Evolutionary conservation across 2,888 invertebrate species (phyloP), one percentile per base, ranked within the genome.

Genomic region (Andrena marginata): DNA sequence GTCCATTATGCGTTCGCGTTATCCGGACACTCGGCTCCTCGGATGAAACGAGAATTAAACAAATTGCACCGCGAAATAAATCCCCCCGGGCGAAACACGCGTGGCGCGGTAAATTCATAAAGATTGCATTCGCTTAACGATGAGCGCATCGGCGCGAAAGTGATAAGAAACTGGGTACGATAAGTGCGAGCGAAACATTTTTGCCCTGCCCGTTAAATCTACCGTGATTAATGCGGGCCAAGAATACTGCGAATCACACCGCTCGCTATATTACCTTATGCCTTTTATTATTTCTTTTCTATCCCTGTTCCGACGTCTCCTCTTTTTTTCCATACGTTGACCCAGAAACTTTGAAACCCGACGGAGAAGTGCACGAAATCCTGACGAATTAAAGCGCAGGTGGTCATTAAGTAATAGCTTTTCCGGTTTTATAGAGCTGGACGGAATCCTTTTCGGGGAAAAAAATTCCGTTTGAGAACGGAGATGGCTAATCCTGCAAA

Each of bases 381-480:
- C 68, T 73, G 80, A 80, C 80, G 68, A 80, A 80, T 80, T 80
- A 80, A 80, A 80, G 60, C 67, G 29, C 35, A 63, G 67, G 29
- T 29, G 56, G 80, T 59, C 67, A 73, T 80, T 80, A 80, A 80
- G 80, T 80, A 80, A 80, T 80, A 80, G 73, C 73, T 68, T 67
- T 42, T 54, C 31, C 29, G 67, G 65, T 67, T 71, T 72, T 23
- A 60, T 54, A 42, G 56, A 42, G 51, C 42, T 13, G 67, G 42
- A 65, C 33, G 49, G 48, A 62, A 56, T 23, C 35, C n/a, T 67
- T 72, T 62, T 72, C 13, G 20, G 23, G 6, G 16, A 33, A 20
- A 48, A 48, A 59, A 63, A 68, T 56, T 80, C 33, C 54, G 67
- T 35, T 63, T 54, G 63, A 80, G 48, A 26, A 42, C 31, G 29